Evolutionary conservation across 2,113 vertebrate species (phyloP).

Genomic region (mouse (Mus musculus)): GRCm39 chr2:122711501-122712000

Average conservation of each 20-base stretch:
- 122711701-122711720: not conserved
- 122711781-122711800: not conserved
- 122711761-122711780: not conserved
- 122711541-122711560: not conserved
- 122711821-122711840: not conserved
- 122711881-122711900: not conserved
- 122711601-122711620: not conserved
- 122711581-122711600: not conserved
- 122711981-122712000: not conserved
- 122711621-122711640: not conserved
- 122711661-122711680: not conserved
- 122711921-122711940: not conserved
- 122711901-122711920: not conserved
- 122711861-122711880: not conserved
- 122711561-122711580: not conserved
- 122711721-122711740: not conserved
- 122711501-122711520: not conserved
- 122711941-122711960: not conserved
- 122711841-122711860: not conserved
- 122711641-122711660: not conserved
- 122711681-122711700: not conserved
- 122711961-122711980: not conserved
- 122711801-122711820: not conserved
- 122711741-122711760: not conserved
- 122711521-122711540: not conserved